Evolutionary conservation across 2,113 vertebrate genomes (phyloP).

Genomic region (Corythaeola cristata): DNA sequence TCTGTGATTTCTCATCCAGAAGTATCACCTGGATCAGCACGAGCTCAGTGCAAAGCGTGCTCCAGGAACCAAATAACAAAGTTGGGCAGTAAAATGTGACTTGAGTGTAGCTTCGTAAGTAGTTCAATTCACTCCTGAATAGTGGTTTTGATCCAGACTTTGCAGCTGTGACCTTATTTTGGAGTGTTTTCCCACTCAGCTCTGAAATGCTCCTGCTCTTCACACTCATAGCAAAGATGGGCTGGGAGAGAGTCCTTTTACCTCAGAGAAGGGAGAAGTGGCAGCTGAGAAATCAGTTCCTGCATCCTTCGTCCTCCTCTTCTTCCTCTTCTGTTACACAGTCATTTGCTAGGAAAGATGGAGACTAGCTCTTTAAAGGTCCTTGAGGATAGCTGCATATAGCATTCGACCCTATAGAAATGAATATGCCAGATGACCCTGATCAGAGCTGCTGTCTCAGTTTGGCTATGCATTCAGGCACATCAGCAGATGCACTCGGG

Average conservation of each 20-base stretch:
- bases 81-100: not conserved
- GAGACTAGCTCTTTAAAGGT: not conserved
- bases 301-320: not conserved
- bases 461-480: not conserved
- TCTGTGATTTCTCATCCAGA: not conserved
- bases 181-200: not conserved
- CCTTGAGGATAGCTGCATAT: not conserved
- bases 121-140: not conserved
- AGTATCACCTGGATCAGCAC: not conserved
- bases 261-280: not conserved
- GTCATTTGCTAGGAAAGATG: not conserved
- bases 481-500: not conserved
- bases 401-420: not conserved
- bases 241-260: not conserved
- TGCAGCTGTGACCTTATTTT: not conserved
- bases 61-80: not conserved
- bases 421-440: not conserved
- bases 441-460: not conserved
- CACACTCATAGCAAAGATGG: not conserved
- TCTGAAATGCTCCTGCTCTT: not conserved
- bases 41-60: not conserved
- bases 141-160: not conserved
- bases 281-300: not conserved
- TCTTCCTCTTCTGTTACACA: not conserved
- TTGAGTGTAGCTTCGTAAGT: not conserved